phyloP scores from a whole-genome alignment of 2,797 vertebrate species.

The Pampus argenteus region DNA sequence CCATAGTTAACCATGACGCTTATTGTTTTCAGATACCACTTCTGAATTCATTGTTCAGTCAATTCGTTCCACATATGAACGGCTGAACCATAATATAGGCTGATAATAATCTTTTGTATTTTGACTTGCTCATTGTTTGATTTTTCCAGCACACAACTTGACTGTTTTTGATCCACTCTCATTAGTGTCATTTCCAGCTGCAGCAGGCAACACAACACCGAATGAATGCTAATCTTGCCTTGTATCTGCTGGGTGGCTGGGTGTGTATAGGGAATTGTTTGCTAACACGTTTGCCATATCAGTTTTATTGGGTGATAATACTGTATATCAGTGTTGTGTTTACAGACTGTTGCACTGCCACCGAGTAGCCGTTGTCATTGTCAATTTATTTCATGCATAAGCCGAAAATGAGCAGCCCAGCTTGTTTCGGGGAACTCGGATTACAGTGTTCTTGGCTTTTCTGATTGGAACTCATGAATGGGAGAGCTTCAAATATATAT shows the following conservation, averaged over 20 bases:
- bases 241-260: too few relatives aligned
- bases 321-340: background rate
- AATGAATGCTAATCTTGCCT: background rate
- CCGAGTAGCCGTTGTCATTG: too few relatives aligned
- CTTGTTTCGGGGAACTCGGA: too few relatives aligned
- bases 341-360: background rate
- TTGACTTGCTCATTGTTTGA: background rate
- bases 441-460: too few relatives aligned
- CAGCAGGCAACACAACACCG: background rate
- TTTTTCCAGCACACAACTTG: background rate
- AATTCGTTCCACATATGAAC: background rate
- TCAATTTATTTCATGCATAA: too few relatives aligned
- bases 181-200: background rate
- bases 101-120: too few relatives aligned
- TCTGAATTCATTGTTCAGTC: conserved; percentile 4
- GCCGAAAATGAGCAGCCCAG: too few relatives aligned
- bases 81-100: background rate
- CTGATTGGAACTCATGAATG: too few relatives aligned
- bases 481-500: too few relatives aligned
- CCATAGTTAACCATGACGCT: background rate
- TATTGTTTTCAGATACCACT: conserved; percentile 8
- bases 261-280: too few relatives aligned
- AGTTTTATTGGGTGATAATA: background rate
- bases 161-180: background rate
- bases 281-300: background rate